Percentiles rank a stretch among this genome's conserved stretches.
Conservation (phyloP, 2,797 vertebrate species). For the Myioborus melanocephalus region DNA sequence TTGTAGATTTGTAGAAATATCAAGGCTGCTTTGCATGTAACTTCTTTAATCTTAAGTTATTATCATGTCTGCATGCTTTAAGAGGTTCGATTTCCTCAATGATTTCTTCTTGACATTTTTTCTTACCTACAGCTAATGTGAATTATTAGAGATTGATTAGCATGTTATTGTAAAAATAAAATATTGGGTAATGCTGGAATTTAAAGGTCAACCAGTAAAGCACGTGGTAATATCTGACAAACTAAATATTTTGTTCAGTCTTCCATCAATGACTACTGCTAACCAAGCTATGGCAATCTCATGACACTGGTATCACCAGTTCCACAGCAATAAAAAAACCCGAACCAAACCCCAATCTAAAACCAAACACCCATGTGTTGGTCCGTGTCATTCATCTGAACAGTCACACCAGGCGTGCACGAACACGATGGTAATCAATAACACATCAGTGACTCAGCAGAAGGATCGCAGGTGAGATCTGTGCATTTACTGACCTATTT, state of each 20-base stretch:
- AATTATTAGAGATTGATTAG: neutral
- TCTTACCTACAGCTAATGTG: neutral
- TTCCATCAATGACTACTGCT: neutral
- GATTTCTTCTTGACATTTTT: neutral
- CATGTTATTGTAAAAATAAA: neutral
- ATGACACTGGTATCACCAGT: neutral
- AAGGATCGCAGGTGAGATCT: neutral
- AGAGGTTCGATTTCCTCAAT: neutral
- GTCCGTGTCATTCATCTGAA: neutral
- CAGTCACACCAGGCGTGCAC: neutral
- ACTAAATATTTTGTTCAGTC: neutral
- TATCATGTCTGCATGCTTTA: neutral
- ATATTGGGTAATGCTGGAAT: neutral
- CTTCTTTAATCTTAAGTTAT: neutral
- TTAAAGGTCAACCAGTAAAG: neutral
- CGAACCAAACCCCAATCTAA: neutral
- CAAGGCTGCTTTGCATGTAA: neutral
- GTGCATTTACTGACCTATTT: neutral
- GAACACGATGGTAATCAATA: neutral
- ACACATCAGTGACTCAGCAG: slow-evolving; percentile 38
- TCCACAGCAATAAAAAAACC: neutral
- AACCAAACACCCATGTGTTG: neutral
- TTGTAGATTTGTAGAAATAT: neutral
- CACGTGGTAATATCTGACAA: neutral
- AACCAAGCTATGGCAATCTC: neutral